These are phyloP conservation scores for Trichonephila clavata DNA, from an alignment of 1,140 invertebrate genomes.

Conservation along the genomic window DNA sequence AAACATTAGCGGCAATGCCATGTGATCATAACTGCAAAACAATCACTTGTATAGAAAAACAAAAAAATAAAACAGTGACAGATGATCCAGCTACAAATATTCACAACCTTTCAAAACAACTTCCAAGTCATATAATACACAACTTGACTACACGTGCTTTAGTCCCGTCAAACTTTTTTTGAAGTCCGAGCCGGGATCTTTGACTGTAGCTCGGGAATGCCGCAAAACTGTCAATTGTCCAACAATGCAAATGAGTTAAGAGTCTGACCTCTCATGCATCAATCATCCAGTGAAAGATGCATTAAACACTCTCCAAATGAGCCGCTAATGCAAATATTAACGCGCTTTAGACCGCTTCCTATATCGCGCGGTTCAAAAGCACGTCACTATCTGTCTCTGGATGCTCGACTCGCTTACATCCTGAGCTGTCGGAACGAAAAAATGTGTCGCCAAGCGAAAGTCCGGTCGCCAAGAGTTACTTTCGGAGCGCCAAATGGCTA, in stretches of 20 bases:
- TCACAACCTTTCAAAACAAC: not conserved
- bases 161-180: not conserved
- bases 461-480: slow-evolving; percentile 18
- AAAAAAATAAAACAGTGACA: not conserved
- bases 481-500: not conserved
- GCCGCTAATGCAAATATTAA: not conserved
- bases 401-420: slow-evolving; percentile 11
- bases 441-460: slow-evolving; percentile 4
- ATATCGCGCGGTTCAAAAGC: not conserved
- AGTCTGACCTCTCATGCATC: not conserved
- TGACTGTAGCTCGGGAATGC: not conserved
- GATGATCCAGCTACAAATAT: not conserved
- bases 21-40: slow-evolving; percentile 13
- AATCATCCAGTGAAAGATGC: not conserved
- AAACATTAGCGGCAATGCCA: slow-evolving; percentile 22
- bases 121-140: not conserved
- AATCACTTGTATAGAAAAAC: not conserved
- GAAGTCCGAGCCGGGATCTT: not conserved
- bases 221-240: not conserved
- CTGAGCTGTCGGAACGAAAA: not conserved
- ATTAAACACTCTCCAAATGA: not conserved
- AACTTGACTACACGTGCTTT: slow-evolving; percentile 23
- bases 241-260: not conserved
- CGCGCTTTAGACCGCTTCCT: not conserved
- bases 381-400: not conserved